Evolutionary conservation across 2,888 invertebrate species (phyloP).

Genomic region (Euclidia mi): DNA sequence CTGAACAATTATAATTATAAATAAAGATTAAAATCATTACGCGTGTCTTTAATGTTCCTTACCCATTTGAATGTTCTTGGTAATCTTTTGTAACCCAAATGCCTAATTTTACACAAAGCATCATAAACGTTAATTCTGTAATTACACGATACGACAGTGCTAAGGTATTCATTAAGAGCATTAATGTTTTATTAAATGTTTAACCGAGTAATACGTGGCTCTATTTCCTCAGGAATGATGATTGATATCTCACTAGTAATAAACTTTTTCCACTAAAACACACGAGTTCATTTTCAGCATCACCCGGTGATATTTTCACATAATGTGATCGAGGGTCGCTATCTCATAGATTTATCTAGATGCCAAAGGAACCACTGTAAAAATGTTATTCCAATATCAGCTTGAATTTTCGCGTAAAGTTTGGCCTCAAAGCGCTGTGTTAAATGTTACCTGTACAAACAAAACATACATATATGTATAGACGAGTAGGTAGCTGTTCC

Average conservation of each 20-base stretch:
- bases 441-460: not conserved
- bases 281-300: slow-evolving; percentile 75
- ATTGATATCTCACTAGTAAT: slow-evolving; percentile 64
- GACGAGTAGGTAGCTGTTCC: slow-evolving; percentile 1
- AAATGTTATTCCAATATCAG: slow-evolving; percentile 49
- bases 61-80: slow-evolving; percentile 38
- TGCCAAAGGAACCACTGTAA: slow-evolving; percentile 62
- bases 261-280: slow-evolving; percentile 67
- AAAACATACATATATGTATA: not conserved
- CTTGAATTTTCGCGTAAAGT: slow-evolving; percentile 16
- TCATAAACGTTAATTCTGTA: slow-evolving; percentile 45
- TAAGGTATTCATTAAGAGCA: slow-evolving; percentile 45
- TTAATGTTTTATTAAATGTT: slow-evolving; percentile 42
- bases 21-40: slow-evolving; percentile 20
- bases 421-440: not conserved
- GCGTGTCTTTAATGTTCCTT: slow-evolving; percentile 28
- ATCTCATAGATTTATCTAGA: slow-evolving; percentile 81
- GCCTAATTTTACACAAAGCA: slow-evolving; percentile 45
- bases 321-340: slow-evolving; percentile 74
- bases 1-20: too few species aligned
- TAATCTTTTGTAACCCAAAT: slow-evolving; percentile 41
- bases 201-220: slow-evolving; percentile 25
- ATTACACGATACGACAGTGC: slow-evolving; percentile 41
- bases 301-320: slow-evolving; percentile 74
- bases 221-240: slow-evolving; percentile 60